Conservation (phyloP, 2,888 invertebrate genomes). For the Eupithecia abbreviata region DNA sequence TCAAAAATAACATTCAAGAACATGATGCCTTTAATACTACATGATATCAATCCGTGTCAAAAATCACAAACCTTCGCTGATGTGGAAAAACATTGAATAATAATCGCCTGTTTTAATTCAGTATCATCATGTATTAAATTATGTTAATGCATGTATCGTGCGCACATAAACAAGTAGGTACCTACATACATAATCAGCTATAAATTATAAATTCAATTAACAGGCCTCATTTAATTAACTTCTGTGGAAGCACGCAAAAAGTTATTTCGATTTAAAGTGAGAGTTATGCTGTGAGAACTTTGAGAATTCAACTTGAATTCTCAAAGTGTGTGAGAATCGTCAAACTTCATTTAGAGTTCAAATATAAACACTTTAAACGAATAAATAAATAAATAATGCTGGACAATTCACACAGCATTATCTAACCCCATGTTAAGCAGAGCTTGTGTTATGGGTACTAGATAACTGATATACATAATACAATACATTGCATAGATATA, state of each 20-base stretch:
- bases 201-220: constrained; percentile 79
- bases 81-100: constrained; percentile 1
- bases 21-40: neutral
- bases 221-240: constrained; percentile 64
- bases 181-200: constrained; percentile 68
- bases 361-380: neutral
- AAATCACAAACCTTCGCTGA: neutral
- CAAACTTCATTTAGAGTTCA: neutral
- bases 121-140: constrained; percentile 32
- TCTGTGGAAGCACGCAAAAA: constrained; percentile 42
- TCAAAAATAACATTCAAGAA: too few species aligned
- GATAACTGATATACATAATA: too few species aligned
- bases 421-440: too few species aligned
- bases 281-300: neutral
- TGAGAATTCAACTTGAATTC: too few species aligned
- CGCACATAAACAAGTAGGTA: constrained; percentile 28
- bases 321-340: neutral
- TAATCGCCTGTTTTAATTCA: constrained; percentile 20
- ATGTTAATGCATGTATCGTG: constrained; percentile 33
- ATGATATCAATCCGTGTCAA: neutral
- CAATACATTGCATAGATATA: too few species aligned
- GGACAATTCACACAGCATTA: too few species aligned
- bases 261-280: constrained; percentile 57
- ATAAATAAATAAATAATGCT: too few species aligned
- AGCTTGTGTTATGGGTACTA: too few species aligned